phyloP scores from a whole-genome alignment of 2,113 vertebrate species.

The Nesogale talazaci region DNA sequence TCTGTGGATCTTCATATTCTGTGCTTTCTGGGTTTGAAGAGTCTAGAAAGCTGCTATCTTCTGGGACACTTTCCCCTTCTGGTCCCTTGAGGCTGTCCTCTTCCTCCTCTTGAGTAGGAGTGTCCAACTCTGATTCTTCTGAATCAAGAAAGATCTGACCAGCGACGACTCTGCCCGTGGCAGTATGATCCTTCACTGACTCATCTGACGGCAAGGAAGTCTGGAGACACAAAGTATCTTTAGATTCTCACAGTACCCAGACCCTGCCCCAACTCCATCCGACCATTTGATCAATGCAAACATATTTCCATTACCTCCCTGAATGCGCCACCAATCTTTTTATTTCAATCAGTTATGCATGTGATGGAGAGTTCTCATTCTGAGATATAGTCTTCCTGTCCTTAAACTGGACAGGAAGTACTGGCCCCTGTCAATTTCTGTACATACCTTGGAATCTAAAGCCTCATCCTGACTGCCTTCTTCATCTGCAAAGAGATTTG shows the following conservation, averaged over 20 bases:
- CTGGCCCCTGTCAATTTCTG: conserved; percentile 42
- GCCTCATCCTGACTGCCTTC: conserved; percentile 86
- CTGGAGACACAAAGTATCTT: conserved; percentile 72
- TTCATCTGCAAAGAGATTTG: conserved; percentile 84
- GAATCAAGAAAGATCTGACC: conserved; percentile 88
- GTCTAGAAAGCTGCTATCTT: conserved; percentile 84
- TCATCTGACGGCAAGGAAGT: conserved; percentile 85
- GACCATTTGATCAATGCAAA: not conserved
- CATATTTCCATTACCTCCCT: not conserved
- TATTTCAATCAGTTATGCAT: conserved; percentile 26
- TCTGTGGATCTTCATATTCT: conserved; percentile 82
- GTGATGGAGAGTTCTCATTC: not conserved
- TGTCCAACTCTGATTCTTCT: conserved; percentile 83
- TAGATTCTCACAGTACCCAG: conserved; percentile 5
- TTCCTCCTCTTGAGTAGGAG: conserved; percentile 70
- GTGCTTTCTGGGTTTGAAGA: conserved; percentile 83
- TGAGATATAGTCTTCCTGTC: not conserved
- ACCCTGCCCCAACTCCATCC: not conserved
- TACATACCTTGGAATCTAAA: conserved; percentile 87
- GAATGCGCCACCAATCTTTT: not conserved
- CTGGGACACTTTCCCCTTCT: conserved; percentile 76
- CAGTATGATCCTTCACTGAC: conserved; percentile 89
- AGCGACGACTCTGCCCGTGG: conserved; percentile 85
- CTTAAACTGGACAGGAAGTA: conserved; percentile 54
- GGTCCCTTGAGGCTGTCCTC: conserved; percentile 80